Evolutionary conservation across 2,888 invertebrate genomes (phyloP).

Genomic region (Sclerodermus sp.): DNA sequence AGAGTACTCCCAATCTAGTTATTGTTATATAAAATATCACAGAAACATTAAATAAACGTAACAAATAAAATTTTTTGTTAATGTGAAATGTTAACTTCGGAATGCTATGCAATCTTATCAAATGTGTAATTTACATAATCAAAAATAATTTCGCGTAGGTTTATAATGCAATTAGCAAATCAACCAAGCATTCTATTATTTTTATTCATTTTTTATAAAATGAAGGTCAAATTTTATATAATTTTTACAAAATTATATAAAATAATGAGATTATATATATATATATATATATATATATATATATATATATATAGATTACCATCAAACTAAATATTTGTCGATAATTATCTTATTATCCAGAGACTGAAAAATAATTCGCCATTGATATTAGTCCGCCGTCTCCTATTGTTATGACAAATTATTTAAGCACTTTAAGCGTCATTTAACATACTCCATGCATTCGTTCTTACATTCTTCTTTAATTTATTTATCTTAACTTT

Average conservation of each 20-base stretch:
- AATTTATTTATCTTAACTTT: slow-evolving; percentile 8
- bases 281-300: neutral
- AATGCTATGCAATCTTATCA: no score
- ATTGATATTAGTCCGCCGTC: slow-evolving; percentile 20
- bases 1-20: no score
- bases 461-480: slow-evolving; percentile 17
- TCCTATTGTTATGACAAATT: slow-evolving; percentile 13
- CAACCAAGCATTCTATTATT: slow-evolving; percentile 17
- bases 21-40: no score
- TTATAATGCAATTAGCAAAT: no score
- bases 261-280: neutral
- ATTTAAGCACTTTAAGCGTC: slow-evolving; percentile 4
- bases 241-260: slow-evolving; percentile 1
- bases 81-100: no score
- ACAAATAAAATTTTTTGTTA: no score
- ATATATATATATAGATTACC: neutral
- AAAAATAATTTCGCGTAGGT: no score
- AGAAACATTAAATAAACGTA: no score
- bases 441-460: slow-evolving; percentile 23
- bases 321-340: neutral
- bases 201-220: slow-evolving; percentile 3
- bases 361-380: neutral
- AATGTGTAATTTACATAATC: no score
- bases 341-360: no score
- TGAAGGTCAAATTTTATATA: neutral